A percentile compares a stretch with the other conserved stretches of the same genome.
Evolutionary conservation across 2,888 invertebrate species (phyloP).

Genomic region (Yponomeuta plumbellus): DNA sequence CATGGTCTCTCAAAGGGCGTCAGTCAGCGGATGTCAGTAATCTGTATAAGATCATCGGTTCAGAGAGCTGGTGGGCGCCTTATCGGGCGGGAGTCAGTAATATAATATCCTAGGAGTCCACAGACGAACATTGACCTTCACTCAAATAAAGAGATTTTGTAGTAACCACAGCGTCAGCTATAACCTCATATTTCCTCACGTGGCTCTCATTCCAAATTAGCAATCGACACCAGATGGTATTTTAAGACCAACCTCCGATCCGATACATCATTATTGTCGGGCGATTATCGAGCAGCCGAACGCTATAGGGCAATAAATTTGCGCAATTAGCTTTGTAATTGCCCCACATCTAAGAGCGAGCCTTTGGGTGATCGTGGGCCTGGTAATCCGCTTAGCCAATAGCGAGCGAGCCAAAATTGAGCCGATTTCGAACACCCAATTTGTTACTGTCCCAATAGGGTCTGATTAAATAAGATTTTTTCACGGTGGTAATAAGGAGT

Average conservation of each 20-base stretch:
- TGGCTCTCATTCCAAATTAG: not conserved
- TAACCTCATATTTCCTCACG: not conserved
- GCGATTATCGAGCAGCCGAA: slow-evolving; percentile 10
- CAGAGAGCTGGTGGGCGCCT: too few species aligned
- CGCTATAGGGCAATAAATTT: slow-evolving; percentile 20
- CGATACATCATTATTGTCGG: not conserved
- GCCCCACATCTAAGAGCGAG: slow-evolving; percentile 15
- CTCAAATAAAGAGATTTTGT: too few species aligned
- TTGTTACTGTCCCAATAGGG: not conserved
- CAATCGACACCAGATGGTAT: not conserved
- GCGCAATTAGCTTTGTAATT: slow-evolving; percentile 18
- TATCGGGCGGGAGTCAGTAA: too few species aligned
- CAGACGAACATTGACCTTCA: too few species aligned
- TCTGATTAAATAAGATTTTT: not conserved
- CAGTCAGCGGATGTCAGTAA: too few species aligned
- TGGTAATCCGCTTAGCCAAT: slow-evolving; percentile 7
- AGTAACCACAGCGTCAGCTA: too few species aligned
- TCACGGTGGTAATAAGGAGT: too few species aligned
- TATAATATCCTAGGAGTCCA: too few species aligned
- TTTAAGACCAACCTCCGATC: not conserved
- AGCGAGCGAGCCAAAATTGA: not conserved
- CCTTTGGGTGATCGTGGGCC: slow-evolving; percentile 5
- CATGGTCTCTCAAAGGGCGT: too few species aligned
- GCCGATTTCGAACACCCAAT: not conserved
- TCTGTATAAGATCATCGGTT: too few species aligned